These are phyloP conservation scores for Chaenocephalus aceratus DNA, from an alignment of 2,113 vertebrate genomes.

Conservation along the genomic window DNA sequence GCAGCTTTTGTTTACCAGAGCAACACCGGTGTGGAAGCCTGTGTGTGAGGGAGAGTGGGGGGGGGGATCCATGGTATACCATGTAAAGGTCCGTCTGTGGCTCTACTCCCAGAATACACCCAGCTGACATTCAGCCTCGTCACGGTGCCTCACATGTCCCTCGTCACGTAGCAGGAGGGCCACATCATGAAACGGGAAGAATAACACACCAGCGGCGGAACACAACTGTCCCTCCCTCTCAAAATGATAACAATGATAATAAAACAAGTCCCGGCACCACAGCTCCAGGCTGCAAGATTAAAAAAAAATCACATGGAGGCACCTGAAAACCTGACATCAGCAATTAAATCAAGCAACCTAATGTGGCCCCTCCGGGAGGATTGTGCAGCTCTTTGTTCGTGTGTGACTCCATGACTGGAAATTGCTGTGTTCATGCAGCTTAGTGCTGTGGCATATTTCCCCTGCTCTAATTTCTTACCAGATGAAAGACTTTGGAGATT, in stretches of 20 bases:
- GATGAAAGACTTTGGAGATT: constrained; percentile 72
- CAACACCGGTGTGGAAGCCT: constrained; percentile 7
- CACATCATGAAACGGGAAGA: constrained; percentile 47
- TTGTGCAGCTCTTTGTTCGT: constrained; percentile 43
- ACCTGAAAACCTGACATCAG: constrained; percentile 76
- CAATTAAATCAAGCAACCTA: constrained; percentile 73
- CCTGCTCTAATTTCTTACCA: constrained; percentile 48
- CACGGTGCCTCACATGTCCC: constrained; percentile 29
- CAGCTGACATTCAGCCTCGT: constrained; percentile 53
- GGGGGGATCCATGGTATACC: neutral
- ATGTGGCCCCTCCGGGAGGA: constrained; percentile 40
- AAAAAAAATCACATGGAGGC: constrained; percentile 60
- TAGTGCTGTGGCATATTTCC: constrained; percentile 52
- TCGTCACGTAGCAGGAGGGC: constrained; percentile 43
- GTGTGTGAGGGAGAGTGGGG: constrained; percentile 3
- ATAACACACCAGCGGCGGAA: constrained; percentile 16
- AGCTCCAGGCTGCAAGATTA: constrained; percentile 62
- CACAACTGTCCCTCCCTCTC: constrained; percentile 16
- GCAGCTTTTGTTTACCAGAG: constrained; percentile 45
- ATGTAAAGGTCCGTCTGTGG: neutral
- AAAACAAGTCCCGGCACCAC: constrained; percentile 30
- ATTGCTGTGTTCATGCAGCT: constrained; percentile 32
- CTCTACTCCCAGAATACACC: constrained; percentile 48
- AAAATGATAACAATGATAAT: constrained; percentile 44
- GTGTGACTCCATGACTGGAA: constrained; percentile 45